phyloP scores from a whole-genome alignment of 2,797 vertebrate species.

The Gymnocypris eckloni region DNA sequence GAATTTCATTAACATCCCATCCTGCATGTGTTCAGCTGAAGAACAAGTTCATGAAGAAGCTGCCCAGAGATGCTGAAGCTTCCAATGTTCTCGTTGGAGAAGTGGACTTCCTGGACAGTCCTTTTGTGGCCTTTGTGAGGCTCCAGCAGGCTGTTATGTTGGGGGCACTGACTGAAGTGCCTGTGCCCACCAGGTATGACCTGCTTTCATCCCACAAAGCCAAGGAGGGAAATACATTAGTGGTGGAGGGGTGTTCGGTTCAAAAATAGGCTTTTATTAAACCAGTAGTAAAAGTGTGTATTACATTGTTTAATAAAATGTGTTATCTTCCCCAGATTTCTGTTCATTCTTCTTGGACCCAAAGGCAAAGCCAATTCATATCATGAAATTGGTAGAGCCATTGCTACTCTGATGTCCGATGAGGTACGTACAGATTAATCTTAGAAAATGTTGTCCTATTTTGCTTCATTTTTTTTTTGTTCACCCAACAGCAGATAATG shows the following conservation, averaged over 20 bases:
- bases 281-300: background rate
- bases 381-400: constrained; percentile 96
- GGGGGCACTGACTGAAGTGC: constrained; percentile 95
- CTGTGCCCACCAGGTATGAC: constrained; percentile 93
- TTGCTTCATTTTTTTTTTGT: background rate
- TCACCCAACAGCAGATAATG: background rate
- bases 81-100: constrained; percentile 98
- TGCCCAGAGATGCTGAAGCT: constrained; percentile 96
- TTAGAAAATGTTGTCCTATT: background rate
- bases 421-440: constrained; percentile 81
- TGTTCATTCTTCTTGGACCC: constrained; percentile 96
- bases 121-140: constrained; percentile 95
- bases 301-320: background rate
- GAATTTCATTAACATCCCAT: constrained; percentile 21
- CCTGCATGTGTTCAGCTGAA: constrained; percentile 82
- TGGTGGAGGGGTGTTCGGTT: background rate
- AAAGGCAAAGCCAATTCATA: constrained; percentile 99
- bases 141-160: constrained; percentile 97
- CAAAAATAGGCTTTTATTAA: background rate
- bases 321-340: constrained; percentile 80
- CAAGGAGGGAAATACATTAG: background rate
- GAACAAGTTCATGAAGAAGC: constrained; percentile 99
- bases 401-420: constrained; percentile 97
- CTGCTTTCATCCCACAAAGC: background rate
- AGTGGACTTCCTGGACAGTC: constrained; percentile 93